Evolutionary conservation across 2,113 vertebrate species (phyloP).

Genomic region (Gadus macrocephalus): DNA sequence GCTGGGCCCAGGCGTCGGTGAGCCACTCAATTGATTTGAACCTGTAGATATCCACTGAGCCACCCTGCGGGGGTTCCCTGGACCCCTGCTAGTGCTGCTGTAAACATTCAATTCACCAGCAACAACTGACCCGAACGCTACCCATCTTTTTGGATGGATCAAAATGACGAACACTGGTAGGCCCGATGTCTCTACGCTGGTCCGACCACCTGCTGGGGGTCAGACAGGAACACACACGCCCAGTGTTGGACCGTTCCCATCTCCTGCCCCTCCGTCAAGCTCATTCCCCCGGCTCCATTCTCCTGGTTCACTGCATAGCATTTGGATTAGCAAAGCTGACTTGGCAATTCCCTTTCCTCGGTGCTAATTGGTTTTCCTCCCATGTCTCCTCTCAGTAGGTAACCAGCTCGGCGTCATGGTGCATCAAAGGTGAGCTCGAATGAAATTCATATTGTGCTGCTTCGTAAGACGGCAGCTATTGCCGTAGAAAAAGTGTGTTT

Average conservation of each 20-base stretch:
- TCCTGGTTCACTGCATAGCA: constrained; percentile 68
- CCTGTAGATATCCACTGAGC: constrained; percentile 53
- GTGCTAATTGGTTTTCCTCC: constrained; percentile 72
- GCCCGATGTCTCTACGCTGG: constrained; percentile 47
- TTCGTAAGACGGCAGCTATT: neutral
- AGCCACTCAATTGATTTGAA: constrained; percentile 63
- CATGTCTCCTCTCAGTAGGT: constrained; percentile 81
- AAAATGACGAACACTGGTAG: constrained; percentile 50
- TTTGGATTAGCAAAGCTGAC: constrained; percentile 16
- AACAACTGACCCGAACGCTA: constrained; percentile 49
- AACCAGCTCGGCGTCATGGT: constrained; percentile 96
- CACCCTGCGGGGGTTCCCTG: constrained; percentile 60
- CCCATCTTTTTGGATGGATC: constrained; percentile 46
- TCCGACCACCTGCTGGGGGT: constrained; percentile 76
- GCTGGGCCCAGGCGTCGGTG: constrained; percentile 49
- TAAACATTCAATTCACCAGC: constrained; percentile 60
- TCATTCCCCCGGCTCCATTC: constrained; percentile 60
- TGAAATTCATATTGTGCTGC: neutral
- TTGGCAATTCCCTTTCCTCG: constrained; percentile 46
- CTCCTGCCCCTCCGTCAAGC: constrained; percentile 65
- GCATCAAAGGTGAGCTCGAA: constrained; percentile 96
- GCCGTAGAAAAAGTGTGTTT: neutral
- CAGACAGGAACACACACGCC: constrained; percentile 60
- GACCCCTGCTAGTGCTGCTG: constrained; percentile 58
- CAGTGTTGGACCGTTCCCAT: constrained; percentile 71